phyloP scores from a whole-genome alignment of 2,797 vertebrate species.

The Ceyx erithaca region DNA sequence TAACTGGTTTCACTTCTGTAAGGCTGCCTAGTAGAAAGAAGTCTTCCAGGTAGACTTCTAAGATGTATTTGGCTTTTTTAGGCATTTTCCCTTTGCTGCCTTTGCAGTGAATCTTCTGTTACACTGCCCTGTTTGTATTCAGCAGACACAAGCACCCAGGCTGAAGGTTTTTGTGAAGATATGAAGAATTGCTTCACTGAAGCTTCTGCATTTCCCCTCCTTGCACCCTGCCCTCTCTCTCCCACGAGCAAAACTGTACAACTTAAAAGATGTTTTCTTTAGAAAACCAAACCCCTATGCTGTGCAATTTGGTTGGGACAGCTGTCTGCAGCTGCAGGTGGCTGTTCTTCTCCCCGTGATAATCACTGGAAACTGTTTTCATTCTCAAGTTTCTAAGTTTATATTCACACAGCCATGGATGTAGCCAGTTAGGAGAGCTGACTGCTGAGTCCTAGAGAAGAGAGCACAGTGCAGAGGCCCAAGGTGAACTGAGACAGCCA shows the following conservation, averaged over 20 bases:
- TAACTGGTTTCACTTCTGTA: slow-evolving; percentile 21
- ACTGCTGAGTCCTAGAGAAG: slow-evolving; percentile 13
- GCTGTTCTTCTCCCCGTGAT: neutral
- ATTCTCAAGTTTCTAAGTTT: neutral
- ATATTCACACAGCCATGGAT: neutral
- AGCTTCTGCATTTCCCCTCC: neutral
- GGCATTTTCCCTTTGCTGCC: neutral
- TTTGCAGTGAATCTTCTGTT: neutral
- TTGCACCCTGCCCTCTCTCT: neutral
- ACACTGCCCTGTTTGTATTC: neutral
- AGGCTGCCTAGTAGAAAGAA: neutral
- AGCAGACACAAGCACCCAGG: neutral
- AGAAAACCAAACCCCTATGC: neutral
- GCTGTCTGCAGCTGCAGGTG: neutral
- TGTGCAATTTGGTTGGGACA: neutral
- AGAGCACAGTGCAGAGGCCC: slow-evolving; percentile 10
- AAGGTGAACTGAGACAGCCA: slow-evolving; percentile 41
- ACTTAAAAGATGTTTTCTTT: neutral
- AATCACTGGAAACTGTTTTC: neutral
- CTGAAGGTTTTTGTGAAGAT: neutral
- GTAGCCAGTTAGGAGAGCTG: slow-evolving; percentile 54
- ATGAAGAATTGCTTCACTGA: neutral
- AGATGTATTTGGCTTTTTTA: neutral
- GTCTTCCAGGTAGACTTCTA: neutral
- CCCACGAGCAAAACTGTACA: neutral